A percentile compares a stretch with the other conserved stretches of the same genome.
These are phyloP conservation scores for Xylocopa sonorina DNA, from an alignment of 1,140 invertebrate species.

Conservation along the genomic window DNA sequence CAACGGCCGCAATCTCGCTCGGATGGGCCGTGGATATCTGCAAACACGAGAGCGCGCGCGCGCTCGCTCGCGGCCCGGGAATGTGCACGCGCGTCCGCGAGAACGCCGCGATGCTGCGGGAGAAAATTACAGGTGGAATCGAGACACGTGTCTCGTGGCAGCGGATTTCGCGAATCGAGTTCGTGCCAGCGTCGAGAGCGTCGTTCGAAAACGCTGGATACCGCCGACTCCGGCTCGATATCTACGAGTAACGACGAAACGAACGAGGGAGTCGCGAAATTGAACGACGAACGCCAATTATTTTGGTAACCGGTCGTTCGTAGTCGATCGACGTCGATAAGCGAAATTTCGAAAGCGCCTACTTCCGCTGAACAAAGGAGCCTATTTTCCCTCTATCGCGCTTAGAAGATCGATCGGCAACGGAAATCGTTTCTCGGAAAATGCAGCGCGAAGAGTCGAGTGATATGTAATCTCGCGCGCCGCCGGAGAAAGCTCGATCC, in stretches of 20 bases:
- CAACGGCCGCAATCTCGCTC: neutral
- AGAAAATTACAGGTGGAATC: slow-evolving; percentile 12
- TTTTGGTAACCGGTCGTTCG: too few species aligned
- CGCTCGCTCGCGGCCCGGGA: neutral
- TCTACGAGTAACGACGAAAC: too few species aligned
- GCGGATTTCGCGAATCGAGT: neutral
- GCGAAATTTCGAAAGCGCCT: neutral
- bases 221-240: too few species aligned
- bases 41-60: slow-evolving; percentile 8
- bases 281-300: too few species aligned
- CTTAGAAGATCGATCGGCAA: neutral
- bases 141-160: neutral
- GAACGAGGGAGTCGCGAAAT: too few species aligned
- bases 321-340: neutral
- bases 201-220: too few species aligned
- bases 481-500: slow-evolving; percentile 32
- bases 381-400: neutral
- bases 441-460: slow-evolving; percentile 26
- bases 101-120: neutral
- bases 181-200: too few species aligned
- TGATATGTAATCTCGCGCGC: slow-evolving; percentile 58
- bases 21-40: slow-evolving; percentile 11
- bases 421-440: slow-evolving; percentile 34
- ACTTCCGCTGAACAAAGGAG: neutral
- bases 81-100: neutral